Percentiles rank a stretch among this genome's conserved stretches.
Conservation (phyloP, 2,888 invertebrate species). For the Sinotaia quadrata region DNA sequence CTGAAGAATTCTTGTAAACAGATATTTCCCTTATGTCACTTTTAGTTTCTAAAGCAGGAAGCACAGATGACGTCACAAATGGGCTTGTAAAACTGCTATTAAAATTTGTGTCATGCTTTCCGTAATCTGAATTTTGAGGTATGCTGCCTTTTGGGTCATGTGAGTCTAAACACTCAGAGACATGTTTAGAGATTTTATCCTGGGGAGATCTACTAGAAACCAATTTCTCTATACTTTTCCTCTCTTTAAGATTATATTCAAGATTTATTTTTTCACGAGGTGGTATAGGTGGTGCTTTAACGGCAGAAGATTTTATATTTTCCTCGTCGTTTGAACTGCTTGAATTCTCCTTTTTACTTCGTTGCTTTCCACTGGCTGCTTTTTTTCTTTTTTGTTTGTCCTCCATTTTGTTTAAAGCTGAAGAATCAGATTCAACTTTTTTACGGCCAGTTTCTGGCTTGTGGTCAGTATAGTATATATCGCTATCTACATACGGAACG, state of each 20-base stretch:
- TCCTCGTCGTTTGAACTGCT: constrained; percentile 3
- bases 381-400: constrained; percentile 3
- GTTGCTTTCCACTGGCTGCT: not conserved
- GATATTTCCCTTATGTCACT: not conserved
- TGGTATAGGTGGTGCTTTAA: constrained; percentile 15
- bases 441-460: no score
- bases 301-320: not conserved
- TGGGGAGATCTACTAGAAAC: not conserved
- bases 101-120: no score
- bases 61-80: no score
- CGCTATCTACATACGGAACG: constrained; percentile 19
- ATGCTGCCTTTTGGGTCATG: not conserved
- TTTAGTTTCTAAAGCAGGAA: not conserved
- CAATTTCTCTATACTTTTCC: not conserved
- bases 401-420: constrained; percentile 1
- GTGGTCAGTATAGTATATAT: constrained; percentile 17
- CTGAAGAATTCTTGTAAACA: not conserved
- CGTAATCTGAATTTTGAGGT: not conserved
- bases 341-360: not conserved
- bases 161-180: not conserved
- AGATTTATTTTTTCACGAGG: constrained; percentile 5
- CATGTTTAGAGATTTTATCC: not conserved
- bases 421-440: no score
- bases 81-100: no score
- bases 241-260: not conserved